A percentile compares a stretch with the other conserved stretches of the same genome.
phyloP scores from a whole-genome alignment of 2,113 vertebrate genomes.

The Sturnira hondurensis region DNA sequence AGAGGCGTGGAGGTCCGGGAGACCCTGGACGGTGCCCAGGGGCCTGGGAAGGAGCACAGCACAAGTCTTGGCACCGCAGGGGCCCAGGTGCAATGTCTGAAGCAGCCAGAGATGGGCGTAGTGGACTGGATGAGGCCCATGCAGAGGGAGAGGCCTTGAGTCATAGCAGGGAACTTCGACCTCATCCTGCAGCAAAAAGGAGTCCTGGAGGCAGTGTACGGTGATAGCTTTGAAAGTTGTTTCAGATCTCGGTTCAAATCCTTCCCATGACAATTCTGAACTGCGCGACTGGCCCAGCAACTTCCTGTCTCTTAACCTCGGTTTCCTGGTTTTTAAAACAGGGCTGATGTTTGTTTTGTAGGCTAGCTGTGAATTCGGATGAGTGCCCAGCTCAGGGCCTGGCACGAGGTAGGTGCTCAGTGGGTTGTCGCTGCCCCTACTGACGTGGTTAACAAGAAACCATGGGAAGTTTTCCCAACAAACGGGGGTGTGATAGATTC shows the following conservation, averaged over 20 bases:
- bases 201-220: background rate
- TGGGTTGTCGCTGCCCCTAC: background rate
- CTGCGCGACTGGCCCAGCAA: background rate
- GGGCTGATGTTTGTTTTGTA: background rate
- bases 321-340: background rate
- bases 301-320: background rate
- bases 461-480: background rate
- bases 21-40: background rate
- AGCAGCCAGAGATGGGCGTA: background rate
- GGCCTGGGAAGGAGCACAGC: fast-evolving
- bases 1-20: background rate
- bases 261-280: background rate
- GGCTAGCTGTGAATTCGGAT: background rate
- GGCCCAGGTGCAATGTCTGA: fast-evolving
- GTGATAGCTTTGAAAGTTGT: background rate
- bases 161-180: background rate
- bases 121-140: background rate
- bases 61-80: background rate
- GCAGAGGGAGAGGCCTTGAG: background rate
- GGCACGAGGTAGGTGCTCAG: background rate
- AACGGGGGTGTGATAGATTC: background rate
- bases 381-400: background rate
- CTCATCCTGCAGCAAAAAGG: background rate
- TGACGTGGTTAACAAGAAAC: background rate
- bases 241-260: background rate